phyloP scores from a whole-genome alignment of 2,797 vertebrate species.

The Chrosomus eos region DNA sequence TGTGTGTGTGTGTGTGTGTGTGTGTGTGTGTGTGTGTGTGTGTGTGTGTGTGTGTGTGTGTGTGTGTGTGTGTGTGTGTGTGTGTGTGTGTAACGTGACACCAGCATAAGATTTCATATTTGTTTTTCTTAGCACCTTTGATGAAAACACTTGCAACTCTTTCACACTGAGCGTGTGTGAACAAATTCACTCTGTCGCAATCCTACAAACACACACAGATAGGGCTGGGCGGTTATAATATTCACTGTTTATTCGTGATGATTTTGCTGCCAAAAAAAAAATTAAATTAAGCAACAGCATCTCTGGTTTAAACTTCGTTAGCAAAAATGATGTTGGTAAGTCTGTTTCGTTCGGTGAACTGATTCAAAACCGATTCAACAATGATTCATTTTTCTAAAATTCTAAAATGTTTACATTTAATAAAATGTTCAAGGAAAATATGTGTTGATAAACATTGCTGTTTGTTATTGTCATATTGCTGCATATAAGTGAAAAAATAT shows the following conservation, averaged over 20 bases:
- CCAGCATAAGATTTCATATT: slow-evolving; percentile 49
- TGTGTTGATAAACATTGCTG: background rate
- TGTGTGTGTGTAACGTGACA: slow-evolving; percentile 50
- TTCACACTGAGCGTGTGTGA: slow-evolving; percentile 50
- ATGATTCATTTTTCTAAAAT: too few species aligned
- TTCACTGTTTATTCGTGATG: background rate
- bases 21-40: background rate
- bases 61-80: slow-evolving; percentile 30
- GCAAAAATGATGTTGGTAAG: background rate
- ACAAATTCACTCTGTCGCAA: slow-evolving; percentile 55
- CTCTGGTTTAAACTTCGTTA: background rate
- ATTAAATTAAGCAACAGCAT: background rate
- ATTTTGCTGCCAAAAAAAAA: background rate
- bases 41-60: slow-evolving; percentile 6
- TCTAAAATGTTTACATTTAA: background rate
- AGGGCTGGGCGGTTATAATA: background rate
- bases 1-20: slow-evolving; percentile 2
- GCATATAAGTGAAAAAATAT: too few species aligned
- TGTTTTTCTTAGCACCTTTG: slow-evolving; percentile 54
- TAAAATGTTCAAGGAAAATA: background rate
- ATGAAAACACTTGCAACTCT: slow-evolving; percentile 50
- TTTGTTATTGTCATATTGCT: background rate
- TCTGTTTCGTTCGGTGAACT: background rate
- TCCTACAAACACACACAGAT: slow-evolving; percentile 36
- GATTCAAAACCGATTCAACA: background rate